Evolutionary conservation across 2,888 invertebrate species (phyloP).

Genomic region (Anorthoa munda): DNA sequence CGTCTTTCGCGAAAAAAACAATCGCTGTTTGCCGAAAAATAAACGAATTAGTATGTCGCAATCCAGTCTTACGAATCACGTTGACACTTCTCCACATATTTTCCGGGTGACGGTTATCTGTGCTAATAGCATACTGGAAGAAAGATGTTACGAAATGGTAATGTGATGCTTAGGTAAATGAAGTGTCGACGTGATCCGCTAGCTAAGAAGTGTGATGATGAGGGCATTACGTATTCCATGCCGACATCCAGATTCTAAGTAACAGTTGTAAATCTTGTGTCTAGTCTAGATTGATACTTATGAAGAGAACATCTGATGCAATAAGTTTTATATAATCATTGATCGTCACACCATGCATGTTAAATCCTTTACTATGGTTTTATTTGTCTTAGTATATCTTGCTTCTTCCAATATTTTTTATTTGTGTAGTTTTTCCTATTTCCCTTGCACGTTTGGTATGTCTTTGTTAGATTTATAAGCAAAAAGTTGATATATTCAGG

Average conservation of each 20-base stretch:
- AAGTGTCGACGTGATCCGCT: constrained; percentile 44
- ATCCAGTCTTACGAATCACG: constrained; percentile 24
- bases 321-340: constrained; percentile 4
- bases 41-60: constrained; percentile 30
- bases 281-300: not conserved
- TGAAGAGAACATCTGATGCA: constrained; percentile 4
- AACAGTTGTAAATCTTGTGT: constrained; percentile 12
- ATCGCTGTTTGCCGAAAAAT: not conserved
- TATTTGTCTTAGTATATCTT: not conserved
- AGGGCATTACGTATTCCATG: constrained; percentile 46
- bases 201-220: constrained; percentile 22
- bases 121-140: constrained; percentile 62
- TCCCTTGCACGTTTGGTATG: not conserved
- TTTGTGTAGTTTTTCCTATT: not conserved
- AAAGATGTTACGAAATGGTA: constrained; percentile 65
- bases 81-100: constrained; percentile 49
- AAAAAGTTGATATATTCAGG: constrained; percentile 20
- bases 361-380: not conserved
- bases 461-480: not conserved
- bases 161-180: constrained; percentile 63
- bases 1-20: not conserved
- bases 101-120: constrained; percentile 47
- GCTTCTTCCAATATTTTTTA: not conserved
- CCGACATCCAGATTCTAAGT: constrained; percentile 32
- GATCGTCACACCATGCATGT: not conserved